Base-by-base conservation (phyloP, 2,888 invertebrate species). In the Phyto melanocephala region DNA sequence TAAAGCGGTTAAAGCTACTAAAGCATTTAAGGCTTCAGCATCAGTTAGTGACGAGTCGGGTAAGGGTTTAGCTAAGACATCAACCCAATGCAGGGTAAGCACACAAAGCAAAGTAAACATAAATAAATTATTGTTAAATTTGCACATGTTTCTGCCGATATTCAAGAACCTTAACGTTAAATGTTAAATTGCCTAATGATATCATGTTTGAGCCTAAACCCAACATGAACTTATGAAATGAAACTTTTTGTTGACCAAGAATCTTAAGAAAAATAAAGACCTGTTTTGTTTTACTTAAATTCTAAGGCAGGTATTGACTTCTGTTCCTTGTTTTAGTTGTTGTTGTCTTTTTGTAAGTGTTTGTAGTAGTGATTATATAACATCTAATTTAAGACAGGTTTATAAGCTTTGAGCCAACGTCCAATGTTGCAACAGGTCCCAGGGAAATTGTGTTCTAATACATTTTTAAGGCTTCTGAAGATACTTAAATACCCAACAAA, bases 71-170 rank as follows among this genome's bases (percentile, higher is more conserved):
- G 76, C 65, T 63, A 42, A 37, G 75, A 62, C 77, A 33, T 15
- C 11, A 11, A 71, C 70, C 65, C 13, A 13, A 8, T 28, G 35
- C 15, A 45, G 8, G 3, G 70, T 65, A 28, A 84, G 17, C 37
- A 84, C 47, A n/a, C 74, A 50, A 50, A 70, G 56, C 17, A 84
- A 50, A 15, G 84, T 74, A 67, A 90, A 88, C 22, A 87, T 88
- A 81, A 91, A 91, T 50, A 91, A 84, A 58, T 90, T 88, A 85
- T 90, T 89, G 60, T 88, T 88, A 76, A 91, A 91, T 85, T 91
- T 91, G 83, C 91, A 91, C 91, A 91, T 65, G n/a, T 20, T 8
- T 33, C 58, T 7, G 11, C 10, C 8, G 5, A 37, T 7, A 10
- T 11, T 11, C 5, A 5, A 70, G 68, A 75, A 80, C 85, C 85